A percentile compares a stretch with the other conserved stretches of the same genome.
Evolutionary conservation across 53 echinoderm and acorn worm species (phyloP).

Genomic region (Temnopleurus reevesii): DNA sequence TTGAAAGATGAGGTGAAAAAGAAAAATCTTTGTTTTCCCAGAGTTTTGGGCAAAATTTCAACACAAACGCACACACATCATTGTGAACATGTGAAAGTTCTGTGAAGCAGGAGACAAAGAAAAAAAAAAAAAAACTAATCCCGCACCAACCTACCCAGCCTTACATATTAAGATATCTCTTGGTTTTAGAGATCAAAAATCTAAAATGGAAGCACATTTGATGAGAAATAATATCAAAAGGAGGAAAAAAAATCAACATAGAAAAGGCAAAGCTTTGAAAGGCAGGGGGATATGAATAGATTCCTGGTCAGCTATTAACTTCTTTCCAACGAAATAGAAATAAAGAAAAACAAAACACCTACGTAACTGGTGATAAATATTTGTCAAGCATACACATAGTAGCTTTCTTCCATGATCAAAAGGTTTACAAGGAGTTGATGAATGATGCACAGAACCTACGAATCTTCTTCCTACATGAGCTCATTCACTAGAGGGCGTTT

Average conservation of each 20-base stretch:
- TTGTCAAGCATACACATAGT: not conserved
- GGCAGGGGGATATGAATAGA: slow-evolving; percentile 12
- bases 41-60: slow-evolving; percentile 28
- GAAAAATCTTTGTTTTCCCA: not conserved
- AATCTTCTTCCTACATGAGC: not conserved
- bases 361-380: not conserved
- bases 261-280: slow-evolving; percentile 37
- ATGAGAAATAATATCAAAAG: slow-evolving; percentile 18
- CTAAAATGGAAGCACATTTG: slow-evolving; percentile 58
- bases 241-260: not conserved
- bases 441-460: not conserved
- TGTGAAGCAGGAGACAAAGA: not conserved
- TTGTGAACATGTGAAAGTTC: not conserved
- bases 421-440: not conserved
- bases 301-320: not conserved
- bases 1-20: not conserved
- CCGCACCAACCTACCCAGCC: slow-evolving; percentile 28
- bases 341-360: not conserved
- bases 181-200: slow-evolving; percentile 29
- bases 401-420: not conserved
- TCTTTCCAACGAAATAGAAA: not conserved
- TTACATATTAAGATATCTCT: not conserved
- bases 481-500: not conserved
- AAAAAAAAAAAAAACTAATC: not conserved
- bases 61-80: slow-evolving; percentile 23